A percentile compares a stretch with the other conserved stretches of the same genome.
Conservation (phyloP, 2,888 invertebrate species). For the Trisateles emortualis region DNA sequence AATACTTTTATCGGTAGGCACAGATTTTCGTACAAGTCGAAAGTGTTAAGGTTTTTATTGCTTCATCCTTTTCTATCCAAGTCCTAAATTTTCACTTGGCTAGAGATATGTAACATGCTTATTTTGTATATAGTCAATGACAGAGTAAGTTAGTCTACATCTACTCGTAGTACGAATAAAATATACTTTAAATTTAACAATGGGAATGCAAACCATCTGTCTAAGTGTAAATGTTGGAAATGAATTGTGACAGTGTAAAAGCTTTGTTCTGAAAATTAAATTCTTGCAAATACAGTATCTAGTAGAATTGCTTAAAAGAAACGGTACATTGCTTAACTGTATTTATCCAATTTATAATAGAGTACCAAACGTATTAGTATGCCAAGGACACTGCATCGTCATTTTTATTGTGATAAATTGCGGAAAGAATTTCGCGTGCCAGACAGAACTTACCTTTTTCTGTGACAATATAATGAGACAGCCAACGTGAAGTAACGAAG, state of each 20-base stretch:
- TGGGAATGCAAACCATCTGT: slow-evolving; percentile 62
- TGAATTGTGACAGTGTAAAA: slow-evolving; percentile 75
- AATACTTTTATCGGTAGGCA: slow-evolving; percentile 63
- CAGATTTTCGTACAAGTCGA: slow-evolving; percentile 61
- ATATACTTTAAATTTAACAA: slow-evolving; percentile 59
- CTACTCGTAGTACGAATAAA: slow-evolving; percentile 44
- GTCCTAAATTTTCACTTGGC: not conserved
- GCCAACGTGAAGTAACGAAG: slow-evolving; percentile 56
- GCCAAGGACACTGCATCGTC: slow-evolving; percentile 31
- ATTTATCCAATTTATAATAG: slow-evolving; percentile 42
- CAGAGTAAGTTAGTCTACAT: slow-evolving; percentile 10
- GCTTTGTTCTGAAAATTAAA: slow-evolving; percentile 73
- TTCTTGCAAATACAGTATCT: slow-evolving; percentile 61
- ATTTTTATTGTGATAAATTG: slow-evolving; percentile 54
- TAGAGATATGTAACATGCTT: slow-evolving; percentile 10
- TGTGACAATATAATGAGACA: slow-evolving; percentile 68
- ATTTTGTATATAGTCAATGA: slow-evolving; percentile 4
- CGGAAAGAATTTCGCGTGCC: slow-evolving; percentile 49
- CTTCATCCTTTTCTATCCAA: slow-evolving; percentile 45
- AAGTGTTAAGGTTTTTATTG: slow-evolving; percentile 56
- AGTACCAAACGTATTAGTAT: slow-evolving; percentile 15
- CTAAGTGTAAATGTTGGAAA: slow-evolving; percentile 67
- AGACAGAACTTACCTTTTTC: slow-evolving; percentile 57
- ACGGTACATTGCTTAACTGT: slow-evolving; percentile 45
- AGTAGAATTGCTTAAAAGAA: slow-evolving; percentile 58